Percentiles rank a stretch among this genome's conserved stretches.
These are phyloP conservation scores for Hycleus cichorii DNA, from an alignment of 1,140 invertebrate species.

Conservation along the genomic window DNA sequence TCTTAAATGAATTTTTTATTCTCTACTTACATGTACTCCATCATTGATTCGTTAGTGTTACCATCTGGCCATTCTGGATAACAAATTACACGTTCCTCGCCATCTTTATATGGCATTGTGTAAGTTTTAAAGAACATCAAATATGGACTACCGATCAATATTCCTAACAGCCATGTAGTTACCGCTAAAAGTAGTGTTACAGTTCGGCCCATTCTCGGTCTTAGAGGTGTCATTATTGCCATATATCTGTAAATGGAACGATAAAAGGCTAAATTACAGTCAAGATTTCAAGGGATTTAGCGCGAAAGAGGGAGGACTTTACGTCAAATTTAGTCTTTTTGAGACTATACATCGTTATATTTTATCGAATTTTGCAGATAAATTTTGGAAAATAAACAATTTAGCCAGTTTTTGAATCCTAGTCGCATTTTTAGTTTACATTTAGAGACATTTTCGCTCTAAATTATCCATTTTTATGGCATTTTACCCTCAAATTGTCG, in stretches of 20 bases:
- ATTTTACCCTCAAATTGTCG: too few relatives aligned
- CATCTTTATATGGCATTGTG: slow-evolving; percentile 49
- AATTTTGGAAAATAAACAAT: not conserved
- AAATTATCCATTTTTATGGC: too few relatives aligned
- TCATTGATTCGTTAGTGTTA: slow-evolving; percentile 55
- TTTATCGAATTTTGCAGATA: too few relatives aligned
- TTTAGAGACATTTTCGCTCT: too few relatives aligned
- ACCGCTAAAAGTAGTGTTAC: slow-evolving; percentile 74
- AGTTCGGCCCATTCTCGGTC: slow-evolving; percentile 72
- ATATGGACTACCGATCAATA: slow-evolving; percentile 72
- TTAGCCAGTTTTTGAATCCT: not conserved
- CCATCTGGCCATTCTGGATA: slow-evolving; percentile 79
- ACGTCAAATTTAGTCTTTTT: not conserved
- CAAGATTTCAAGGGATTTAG: too few relatives aligned
- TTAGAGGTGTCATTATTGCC: slow-evolving; percentile 85
- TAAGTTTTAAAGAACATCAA: slow-evolving; percentile 73
- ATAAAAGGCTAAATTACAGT: too few relatives aligned
- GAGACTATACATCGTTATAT: too few relatives aligned
- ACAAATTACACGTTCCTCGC: slow-evolving; percentile 61
- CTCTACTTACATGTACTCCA: slow-evolving; percentile 71
- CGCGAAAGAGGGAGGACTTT: not conserved
- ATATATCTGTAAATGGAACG: slow-evolving; percentile 60
- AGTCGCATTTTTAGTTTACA: too few relatives aligned
- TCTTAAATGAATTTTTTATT: not conserved
- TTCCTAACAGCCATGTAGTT: slow-evolving; percentile 72